phyloP scores from a whole-genome alignment of 1,140 invertebrate species.

The Philotrypesis tridentata region DNA sequence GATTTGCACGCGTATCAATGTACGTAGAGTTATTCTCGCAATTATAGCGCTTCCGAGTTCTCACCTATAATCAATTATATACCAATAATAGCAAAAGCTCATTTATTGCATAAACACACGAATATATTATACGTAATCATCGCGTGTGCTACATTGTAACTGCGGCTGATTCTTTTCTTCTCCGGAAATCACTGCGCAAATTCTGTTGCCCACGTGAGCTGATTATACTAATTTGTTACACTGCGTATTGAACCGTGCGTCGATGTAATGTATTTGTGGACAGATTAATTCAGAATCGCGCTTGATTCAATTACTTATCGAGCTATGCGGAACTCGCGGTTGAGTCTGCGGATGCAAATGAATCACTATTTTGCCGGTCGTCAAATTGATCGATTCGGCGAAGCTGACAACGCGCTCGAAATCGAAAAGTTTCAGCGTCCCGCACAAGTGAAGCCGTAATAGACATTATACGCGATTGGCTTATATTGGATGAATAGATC shows the following conservation, averaged over 20 bases:
- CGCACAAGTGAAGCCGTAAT: too few species aligned
- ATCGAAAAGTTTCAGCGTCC: not conserved
- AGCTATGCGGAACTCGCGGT: not conserved
- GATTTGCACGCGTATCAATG: too few species aligned
- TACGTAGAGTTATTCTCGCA: too few species aligned
- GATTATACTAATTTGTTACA: slow-evolving; percentile 8
- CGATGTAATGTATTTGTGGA: not conserved
- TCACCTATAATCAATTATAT: too few species aligned
- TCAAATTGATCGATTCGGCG: not conserved
- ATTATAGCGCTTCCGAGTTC: too few species aligned
- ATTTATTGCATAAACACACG: too few species aligned
- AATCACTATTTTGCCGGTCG: not conserved
- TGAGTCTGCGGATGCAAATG: not conserved
- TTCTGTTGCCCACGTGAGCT: not conserved
- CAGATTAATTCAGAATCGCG: not conserved
- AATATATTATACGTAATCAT: too few species aligned
- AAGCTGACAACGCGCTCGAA: not conserved
- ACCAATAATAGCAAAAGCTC: too few species aligned
- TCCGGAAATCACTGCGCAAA: not conserved
- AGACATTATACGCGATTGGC: too few species aligned
- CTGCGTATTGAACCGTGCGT: not conserved
- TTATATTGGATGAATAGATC: too few species aligned
- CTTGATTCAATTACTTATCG: not conserved
- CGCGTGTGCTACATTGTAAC: not conserved
- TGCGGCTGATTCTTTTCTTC: not conserved